A percentile compares a stretch with the other conserved stretches of the same genome.
These are phyloP conservation scores for Metopia argyrocephala DNA, from an alignment of 2,888 invertebrate genomes.

Conservation along the genomic window DNA sequence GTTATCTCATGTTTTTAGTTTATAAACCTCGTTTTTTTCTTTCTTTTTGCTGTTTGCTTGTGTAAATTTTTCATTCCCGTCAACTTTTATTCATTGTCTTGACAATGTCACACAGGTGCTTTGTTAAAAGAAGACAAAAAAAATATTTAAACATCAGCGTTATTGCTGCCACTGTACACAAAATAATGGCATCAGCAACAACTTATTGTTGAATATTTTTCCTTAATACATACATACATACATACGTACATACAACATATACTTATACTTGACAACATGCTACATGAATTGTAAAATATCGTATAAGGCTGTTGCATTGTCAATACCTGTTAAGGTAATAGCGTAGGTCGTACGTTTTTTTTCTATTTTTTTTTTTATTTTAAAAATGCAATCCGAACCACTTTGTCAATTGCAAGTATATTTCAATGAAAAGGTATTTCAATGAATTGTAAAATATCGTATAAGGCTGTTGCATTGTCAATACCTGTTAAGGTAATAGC, in stretches of 20 bases:
- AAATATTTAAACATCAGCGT: conserved; percentile 24
- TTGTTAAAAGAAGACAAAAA: no score
- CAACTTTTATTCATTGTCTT: conserved; percentile 46
- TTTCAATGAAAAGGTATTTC: neutral
- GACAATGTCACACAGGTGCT: conserved; percentile 57
- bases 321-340: neutral
- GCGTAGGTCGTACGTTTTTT: neutral
- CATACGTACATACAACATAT: neutral
- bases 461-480: neutral
- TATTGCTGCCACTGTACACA: neutral
- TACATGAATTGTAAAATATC: conserved; percentile 9
- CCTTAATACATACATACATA: conserved; percentile 18
- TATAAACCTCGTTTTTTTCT: neutral
- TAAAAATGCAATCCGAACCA: neutral
- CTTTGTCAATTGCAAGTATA: neutral
- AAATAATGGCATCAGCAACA: conserved; percentile 32
- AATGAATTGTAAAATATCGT: conserved; percentile 6
- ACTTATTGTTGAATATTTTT: conserved; percentile 45
- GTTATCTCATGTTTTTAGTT: neutral
- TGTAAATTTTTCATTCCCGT: conserved; percentile 10
- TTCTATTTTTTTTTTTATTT: neutral
- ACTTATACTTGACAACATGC: neutral
- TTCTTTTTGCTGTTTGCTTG: conserved; percentile 11
- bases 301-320: neutral
- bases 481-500: neutral